Evolutionary conservation across 2,888 invertebrate species (phyloP).

Genomic region (Dynastes maya): DNA sequence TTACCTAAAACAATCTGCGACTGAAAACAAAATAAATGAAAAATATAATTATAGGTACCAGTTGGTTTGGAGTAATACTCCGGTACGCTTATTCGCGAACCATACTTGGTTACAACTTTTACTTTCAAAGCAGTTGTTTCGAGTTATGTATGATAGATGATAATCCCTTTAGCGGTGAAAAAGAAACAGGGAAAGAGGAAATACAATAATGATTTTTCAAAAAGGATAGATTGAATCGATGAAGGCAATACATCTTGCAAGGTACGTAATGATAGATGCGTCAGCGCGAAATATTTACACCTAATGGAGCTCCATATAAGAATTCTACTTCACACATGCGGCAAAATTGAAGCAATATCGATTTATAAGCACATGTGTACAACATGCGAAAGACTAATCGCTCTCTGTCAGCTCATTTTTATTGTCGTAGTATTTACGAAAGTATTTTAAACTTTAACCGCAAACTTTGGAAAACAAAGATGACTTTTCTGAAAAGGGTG

Average conservation of each 20-base stretch:
- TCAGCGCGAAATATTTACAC: not conserved
- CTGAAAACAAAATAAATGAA: slow-evolving; percentile 14
- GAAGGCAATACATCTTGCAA: not conserved
- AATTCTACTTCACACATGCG: too few relatives aligned
- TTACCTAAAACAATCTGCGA: slow-evolving; percentile 8
- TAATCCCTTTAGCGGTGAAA: not conserved
- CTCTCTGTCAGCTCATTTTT: too few relatives aligned
- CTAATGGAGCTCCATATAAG: not conserved
- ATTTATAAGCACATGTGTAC: too few relatives aligned
- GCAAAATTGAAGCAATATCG: too few relatives aligned
- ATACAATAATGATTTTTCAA: slow-evolving; percentile 8
- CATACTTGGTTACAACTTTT: not conserved
- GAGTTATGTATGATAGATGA: slow-evolving; percentile 16
- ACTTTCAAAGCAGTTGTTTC: not conserved
- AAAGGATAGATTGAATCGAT: not conserved
- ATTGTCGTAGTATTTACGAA: too few relatives aligned
- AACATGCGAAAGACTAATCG: too few relatives aligned
- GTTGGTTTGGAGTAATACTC: not conserved
- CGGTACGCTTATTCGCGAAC: not conserved
- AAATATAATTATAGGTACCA: slow-evolving; percentile 5
- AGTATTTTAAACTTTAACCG: too few relatives aligned
- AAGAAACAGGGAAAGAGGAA: not conserved
- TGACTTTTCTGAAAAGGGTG: too few relatives aligned
- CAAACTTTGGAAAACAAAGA: too few relatives aligned
- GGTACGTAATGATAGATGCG: not conserved